phyloP scores from a whole-genome alignment of 2,113 vertebrate genomes.

The Tachysurus vachellii region DNA sequence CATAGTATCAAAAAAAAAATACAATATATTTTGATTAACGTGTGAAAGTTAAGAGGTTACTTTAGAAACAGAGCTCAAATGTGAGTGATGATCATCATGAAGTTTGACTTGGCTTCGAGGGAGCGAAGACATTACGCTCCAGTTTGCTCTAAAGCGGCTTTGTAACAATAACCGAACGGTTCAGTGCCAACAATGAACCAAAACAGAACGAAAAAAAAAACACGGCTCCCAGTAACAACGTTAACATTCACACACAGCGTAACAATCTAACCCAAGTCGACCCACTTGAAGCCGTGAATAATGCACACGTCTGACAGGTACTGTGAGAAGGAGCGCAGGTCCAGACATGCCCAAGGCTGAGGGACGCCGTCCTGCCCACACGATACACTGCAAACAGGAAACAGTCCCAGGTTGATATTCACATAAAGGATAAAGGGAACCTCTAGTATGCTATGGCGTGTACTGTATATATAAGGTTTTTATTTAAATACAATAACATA shows the following conservation, averaged over 20 bases:
- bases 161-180: not conserved
- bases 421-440: not conserved
- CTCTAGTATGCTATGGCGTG: not conserved
- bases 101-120: not conserved
- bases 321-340: constrained; percentile 10
- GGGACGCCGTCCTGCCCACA: not conserved
- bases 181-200: not conserved
- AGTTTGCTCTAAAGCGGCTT: not conserved
- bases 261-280: not conserved
- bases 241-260: not conserved
- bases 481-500: not conserved
- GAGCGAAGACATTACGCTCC: not conserved
- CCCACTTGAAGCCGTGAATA: not conserved
- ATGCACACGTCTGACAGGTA: not conserved
- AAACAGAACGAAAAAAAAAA: not conserved
- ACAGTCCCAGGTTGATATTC: constrained; percentile 33
- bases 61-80: not conserved
- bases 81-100: not conserved
- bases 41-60: not conserved
- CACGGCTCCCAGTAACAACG: not conserved
- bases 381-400: constrained; percentile 34
- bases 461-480: no score
- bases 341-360: constrained; percentile 15
- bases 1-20: no score
- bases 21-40: not conserved